A percentile compares a stretch with the other conserved stretches of the same genome.
Evolutionary conservation across 2,113 vertebrate genomes (phyloP).

Genomic region (Plectropomus leopardus): DNA sequence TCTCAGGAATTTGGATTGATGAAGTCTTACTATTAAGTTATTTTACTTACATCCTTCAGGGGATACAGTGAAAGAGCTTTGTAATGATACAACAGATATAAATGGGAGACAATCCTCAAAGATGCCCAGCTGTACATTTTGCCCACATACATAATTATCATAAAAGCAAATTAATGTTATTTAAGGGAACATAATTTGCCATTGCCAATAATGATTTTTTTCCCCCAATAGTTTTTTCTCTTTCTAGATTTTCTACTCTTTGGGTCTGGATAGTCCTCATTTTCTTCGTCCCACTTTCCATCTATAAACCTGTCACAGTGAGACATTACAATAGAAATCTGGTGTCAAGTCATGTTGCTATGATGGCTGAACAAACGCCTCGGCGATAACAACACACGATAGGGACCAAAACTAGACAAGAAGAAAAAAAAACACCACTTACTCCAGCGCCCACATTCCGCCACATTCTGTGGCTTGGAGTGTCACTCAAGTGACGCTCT

Average conservation of each 20-base stretch:
- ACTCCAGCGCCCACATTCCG: conserved; percentile 40
- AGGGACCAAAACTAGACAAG: neutral
- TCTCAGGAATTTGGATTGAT: neutral
- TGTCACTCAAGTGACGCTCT: conserved; percentile 71
- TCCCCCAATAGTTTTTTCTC: neutral
- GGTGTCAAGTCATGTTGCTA: conserved; percentile 63
- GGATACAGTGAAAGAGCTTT: no score
- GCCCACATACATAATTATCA: neutral
- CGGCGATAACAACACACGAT: conserved; percentile 32
- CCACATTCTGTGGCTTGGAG: conserved; percentile 63
- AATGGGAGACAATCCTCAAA: neutral
- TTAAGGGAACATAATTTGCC: neutral
- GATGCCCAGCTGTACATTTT: neutral
- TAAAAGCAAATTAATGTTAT: neutral
- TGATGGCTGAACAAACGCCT: conserved; percentile 69
- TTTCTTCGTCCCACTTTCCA: conserved; percentile 38
- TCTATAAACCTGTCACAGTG: conserved; percentile 45
- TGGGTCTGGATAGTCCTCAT: conserved; percentile 15
- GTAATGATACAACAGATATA: neutral
- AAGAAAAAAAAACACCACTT: neutral
- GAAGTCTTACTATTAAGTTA: neutral
- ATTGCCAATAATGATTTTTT: neutral
- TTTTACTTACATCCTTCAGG: no score
- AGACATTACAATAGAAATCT: conserved; percentile 43
- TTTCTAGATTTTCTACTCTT: neutral